phyloP scores from a whole-genome alignment of 2,888 invertebrate genomes.

The Drosophila bunnanda region DNA sequence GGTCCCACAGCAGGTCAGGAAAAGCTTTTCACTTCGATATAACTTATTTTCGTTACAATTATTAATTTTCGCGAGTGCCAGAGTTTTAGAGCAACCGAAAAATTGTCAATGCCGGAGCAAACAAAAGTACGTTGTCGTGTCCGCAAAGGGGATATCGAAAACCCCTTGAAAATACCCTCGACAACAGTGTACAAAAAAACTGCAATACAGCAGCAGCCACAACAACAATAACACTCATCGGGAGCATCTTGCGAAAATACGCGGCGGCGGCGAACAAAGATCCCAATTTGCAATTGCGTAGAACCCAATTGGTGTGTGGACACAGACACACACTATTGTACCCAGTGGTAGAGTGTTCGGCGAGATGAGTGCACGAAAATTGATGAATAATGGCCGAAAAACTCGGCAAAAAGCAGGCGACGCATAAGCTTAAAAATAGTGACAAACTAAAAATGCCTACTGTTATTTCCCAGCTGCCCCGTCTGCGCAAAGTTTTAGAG shows the following conservation, averaged over 20 bases:
- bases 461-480: conserved; percentile 60
- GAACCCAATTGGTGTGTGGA: conserved; percentile 38
- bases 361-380: conserved; percentile 62
- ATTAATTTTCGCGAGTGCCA: conserved; percentile 51
- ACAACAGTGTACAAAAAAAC: conserved; percentile 28
- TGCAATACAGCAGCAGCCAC: conserved; percentile 49
- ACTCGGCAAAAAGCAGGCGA: conserved; percentile 36
- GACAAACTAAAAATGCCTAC: conserved; percentile 41
- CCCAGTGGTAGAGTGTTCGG: conserved; percentile 5
- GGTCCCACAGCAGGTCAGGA: conserved; percentile 47
- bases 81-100: conserved; percentile 47
- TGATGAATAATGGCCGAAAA: conserved; percentile 49
- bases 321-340: conserved; percentile 19
- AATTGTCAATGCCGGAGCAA: conserved; percentile 41
- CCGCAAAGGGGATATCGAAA: not conserved
- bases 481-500: conserved; percentile 38
- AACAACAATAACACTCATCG: conserved; percentile 44
- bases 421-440: conserved; percentile 57
- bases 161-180: not conserved
- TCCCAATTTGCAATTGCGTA: conserved; percentile 68
- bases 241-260: conserved; percentile 44
- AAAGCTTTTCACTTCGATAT: conserved; percentile 70
- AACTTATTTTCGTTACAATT: conserved; percentile 77
- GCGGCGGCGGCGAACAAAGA: conserved; percentile 56
- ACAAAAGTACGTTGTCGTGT: conserved; percentile 53